Base-by-base conservation (phyloP, 2,888 invertebrate genomes). In the Ariolimax columbianus region DNA sequence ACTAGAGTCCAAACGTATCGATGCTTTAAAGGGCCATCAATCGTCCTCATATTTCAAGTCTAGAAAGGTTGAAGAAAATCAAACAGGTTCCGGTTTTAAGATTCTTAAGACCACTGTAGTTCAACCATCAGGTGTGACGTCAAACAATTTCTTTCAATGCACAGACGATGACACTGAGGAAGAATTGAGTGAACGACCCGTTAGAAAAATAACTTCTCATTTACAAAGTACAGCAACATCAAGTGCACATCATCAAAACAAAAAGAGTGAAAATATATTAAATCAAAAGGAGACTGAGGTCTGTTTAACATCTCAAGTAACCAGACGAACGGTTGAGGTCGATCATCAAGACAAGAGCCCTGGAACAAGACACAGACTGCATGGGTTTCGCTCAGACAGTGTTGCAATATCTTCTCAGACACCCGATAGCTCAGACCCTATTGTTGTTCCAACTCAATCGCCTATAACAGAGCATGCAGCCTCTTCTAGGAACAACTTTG, bases 311-410 rank as follows among this genome's bases (percentile, higher is more conserved):
- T 19, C 19, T 7, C 2, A 33, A 0, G 17, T 19, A 11, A 30
- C 43, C 14, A 43, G 30, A n/a, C 73, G n/a, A n/a, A n/a, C n/a
- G 0, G 9, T 47, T 30, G 73, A 73, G n/a, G 47, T 73, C n/a
- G n/a, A 73, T 1, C 43, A 4, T 4, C 7, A 26, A 73, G 43
- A 73, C 14, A 33, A 51, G n/a, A 43, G 59, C 17, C 72, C n/a
- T 19, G 30, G 23, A 19, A 59, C 59, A 30, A 30, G 82, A 38
- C 72, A 38, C n/a, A 33, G 73, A 59, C 59, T 73, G 17, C 59
- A 38, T 36, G 82, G 72, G n/a, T 19, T 80, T 38, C 43, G 80
- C 68, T 68, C 68, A 30, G 80, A 68, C 14, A 36, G 30, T 73
- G 73, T 47, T 26, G 43, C 30, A 23, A 73, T 23, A 0, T 70